Evolutionary conservation across 2,797 vertebrate species (phyloP).

Genomic region (Gymnothorax reevesii): DNA sequence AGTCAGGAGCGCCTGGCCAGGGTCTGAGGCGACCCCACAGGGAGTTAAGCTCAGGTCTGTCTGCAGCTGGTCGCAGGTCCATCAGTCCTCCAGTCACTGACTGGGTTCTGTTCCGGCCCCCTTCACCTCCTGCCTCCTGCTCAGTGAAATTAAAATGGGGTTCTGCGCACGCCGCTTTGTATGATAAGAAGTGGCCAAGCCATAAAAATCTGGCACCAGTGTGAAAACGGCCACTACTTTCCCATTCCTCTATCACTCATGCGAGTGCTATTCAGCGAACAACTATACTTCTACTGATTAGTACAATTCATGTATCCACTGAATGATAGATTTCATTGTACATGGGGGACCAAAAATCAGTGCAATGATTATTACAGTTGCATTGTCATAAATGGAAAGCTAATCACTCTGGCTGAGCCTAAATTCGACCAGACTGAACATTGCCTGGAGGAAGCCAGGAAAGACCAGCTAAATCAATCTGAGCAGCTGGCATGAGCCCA

Average conservation of each 20-base stretch:
- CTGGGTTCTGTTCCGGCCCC: conserved; percentile 51
- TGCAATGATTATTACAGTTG: conserved; percentile 50
- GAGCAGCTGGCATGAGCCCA: conserved; percentile 53
- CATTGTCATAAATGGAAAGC: conserved; percentile 43
- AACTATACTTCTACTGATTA: conserved; percentile 19
- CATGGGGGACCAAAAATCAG: conserved; percentile 31
- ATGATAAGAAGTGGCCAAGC: conserved; percentile 32
- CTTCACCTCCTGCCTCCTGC: neutral
- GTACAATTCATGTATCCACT: conserved; percentile 17
- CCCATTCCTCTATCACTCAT: conserved; percentile 36
- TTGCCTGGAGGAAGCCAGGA: conserved; percentile 45
- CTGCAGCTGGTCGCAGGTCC: conserved; percentile 62
- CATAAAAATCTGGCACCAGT: conserved; percentile 49
- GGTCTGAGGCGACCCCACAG: conserved; percentile 67
- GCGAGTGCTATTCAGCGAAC: conserved; percentile 42
- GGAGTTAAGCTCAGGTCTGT: conserved; percentile 53
- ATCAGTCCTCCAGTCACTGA: conserved; percentile 60
- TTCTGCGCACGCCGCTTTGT: conserved; percentile 51
- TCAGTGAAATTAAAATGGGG: conserved; percentile 38
- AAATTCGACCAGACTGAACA: conserved; percentile 47
- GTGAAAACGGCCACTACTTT: conserved; percentile 58
- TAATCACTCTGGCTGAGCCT: conserved; percentile 26
- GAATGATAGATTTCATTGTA: conserved; percentile 30
- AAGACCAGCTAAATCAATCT: conserved; percentile 42
- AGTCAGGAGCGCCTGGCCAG: conserved; percentile 49